phyloP scores from a whole-genome alignment of 2,888 invertebrate species.

The Slavum lentiscoides region DNA sequence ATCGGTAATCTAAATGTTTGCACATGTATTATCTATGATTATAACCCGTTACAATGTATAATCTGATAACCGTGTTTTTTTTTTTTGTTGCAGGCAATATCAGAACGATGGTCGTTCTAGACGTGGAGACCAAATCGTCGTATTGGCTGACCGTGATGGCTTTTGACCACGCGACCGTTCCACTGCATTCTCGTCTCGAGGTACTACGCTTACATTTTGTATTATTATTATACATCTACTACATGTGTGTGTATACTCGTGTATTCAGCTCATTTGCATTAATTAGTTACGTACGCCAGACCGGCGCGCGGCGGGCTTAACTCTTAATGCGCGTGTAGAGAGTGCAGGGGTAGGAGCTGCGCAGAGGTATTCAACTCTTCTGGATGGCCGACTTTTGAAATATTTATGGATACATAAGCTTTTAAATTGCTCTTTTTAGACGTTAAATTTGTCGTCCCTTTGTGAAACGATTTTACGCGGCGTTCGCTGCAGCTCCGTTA shows the following conservation, averaged over 20 bases:
- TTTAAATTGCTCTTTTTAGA: neutral
- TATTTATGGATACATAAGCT: neutral
- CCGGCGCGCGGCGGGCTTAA: neutral
- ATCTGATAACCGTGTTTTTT: too few species aligned
- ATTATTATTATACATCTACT: neutral
- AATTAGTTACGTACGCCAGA: slow-evolving; percentile 1
- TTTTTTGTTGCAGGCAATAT: slow-evolving; percentile 71
- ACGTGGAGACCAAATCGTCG: slow-evolving; percentile 81
- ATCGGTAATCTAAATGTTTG: too few species aligned
- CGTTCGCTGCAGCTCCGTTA: too few species aligned
- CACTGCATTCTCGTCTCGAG: slow-evolving; percentile 80
- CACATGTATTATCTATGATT: too few species aligned
- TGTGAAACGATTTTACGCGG: too few species aligned
- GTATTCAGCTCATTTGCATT: neutral
- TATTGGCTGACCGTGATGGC: slow-evolving; percentile 96
- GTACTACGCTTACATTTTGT: slow-evolving; percentile 61
- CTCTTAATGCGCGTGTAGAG: too few species aligned
- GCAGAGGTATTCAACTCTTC: neutral
- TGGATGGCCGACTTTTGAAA: slow-evolving; percentile 6
- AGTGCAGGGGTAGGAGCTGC: neutral
- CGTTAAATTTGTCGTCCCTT: neutral
- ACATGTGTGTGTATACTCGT: neutral
- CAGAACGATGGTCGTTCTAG: slow-evolving; percentile 80
- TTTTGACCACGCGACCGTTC: slow-evolving; percentile 87
- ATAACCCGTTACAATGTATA: too few species aligned